Percentiles rank a stretch among this genome's conserved stretches.
phyloP scores from a whole-genome alignment of 1,140 invertebrate genomes.

The Apis cerana region DNA sequence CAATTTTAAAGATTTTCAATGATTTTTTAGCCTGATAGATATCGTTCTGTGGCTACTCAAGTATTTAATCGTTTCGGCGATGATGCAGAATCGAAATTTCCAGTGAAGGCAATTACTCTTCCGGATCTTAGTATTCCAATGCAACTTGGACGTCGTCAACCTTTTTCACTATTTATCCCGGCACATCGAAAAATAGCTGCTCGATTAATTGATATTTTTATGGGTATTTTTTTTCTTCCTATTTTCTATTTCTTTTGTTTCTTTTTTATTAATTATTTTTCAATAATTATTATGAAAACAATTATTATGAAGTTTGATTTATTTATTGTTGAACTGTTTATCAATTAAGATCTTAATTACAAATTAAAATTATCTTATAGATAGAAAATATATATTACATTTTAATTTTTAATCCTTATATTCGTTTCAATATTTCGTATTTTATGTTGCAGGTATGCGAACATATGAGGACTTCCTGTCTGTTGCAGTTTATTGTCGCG shows the following conservation, averaged over 20 bases:
- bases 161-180: slow-evolving; percentile 89
- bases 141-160: slow-evolving; percentile 84
- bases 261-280: not conserved
- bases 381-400: no score
- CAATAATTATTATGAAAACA: no score
- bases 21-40: slow-evolving; percentile 83
- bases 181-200: slow-evolving; percentile 86
- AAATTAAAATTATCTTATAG: not conserved
- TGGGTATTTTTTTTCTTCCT: slow-evolving; percentile 77
- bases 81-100: slow-evolving; percentile 81
- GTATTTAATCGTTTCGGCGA: slow-evolving; percentile 83
- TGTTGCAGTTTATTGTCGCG: slow-evolving; percentile 86
- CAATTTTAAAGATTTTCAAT: not conserved
- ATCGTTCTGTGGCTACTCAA: slow-evolving; percentile 80
- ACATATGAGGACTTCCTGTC: slow-evolving; percentile 87
- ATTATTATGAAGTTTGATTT: not conserved
- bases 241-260: not conserved
- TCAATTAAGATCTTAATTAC: not conserved
- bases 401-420: no score
- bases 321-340: not conserved
- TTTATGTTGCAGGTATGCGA: slow-evolving; percentile 82
- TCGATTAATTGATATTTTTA: slow-evolving; percentile 87
- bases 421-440: not conserved
- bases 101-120: slow-evolving; percentile 85
- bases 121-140: slow-evolving; percentile 86